phyloP scores from a whole-genome alignment of 1,140 invertebrate species.

The Odontomachus brunneus region DNA sequence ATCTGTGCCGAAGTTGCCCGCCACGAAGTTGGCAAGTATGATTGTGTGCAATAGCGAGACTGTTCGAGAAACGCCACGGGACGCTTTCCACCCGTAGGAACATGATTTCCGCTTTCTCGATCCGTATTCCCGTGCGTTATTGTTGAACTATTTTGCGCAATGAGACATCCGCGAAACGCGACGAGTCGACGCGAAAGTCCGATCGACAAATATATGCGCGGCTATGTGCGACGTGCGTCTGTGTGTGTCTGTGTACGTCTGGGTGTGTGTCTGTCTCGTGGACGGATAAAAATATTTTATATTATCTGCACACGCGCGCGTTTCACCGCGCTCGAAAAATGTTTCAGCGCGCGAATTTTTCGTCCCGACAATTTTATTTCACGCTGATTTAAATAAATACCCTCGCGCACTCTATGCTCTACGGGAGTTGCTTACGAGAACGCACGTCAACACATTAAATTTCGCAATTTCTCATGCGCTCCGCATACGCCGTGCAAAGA shows the following conservation, averaged over 20 bases:
- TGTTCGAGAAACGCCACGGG: constrained; percentile 39
- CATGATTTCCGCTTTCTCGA: constrained; percentile 55
- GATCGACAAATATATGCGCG: constrained; percentile 11
- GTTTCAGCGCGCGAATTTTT: constrained; percentile 2
- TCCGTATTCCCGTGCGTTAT: constrained; percentile 18
- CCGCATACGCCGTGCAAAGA: neutral
- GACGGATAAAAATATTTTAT: constrained; percentile 13
- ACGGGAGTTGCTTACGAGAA: neutral
- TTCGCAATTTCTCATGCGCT: neutral
- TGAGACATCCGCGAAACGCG: constrained; percentile 12
- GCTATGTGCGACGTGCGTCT: too few relatives aligned
- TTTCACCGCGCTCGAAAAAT: neutral
- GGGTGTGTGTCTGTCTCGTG: neutral
- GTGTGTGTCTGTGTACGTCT: too few relatives aligned
- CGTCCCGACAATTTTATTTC: neutral
- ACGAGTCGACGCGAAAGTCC: neutral
- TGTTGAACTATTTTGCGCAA: constrained; percentile 45
- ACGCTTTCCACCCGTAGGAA: constrained; percentile 17
- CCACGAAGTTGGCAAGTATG: constrained; percentile 53
- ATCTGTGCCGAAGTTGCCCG: constrained; percentile 52
- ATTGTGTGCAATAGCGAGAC: constrained; percentile 56
- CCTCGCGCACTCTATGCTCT: too few relatives aligned
- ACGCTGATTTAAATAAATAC: neutral
- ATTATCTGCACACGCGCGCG: neutral
- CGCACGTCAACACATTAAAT: neutral